Evolutionary conservation across 2,113 vertebrate species (phyloP), one percentile per base, ranked within the genome.

Genomic region (Rattus norvegicus): DNA sequence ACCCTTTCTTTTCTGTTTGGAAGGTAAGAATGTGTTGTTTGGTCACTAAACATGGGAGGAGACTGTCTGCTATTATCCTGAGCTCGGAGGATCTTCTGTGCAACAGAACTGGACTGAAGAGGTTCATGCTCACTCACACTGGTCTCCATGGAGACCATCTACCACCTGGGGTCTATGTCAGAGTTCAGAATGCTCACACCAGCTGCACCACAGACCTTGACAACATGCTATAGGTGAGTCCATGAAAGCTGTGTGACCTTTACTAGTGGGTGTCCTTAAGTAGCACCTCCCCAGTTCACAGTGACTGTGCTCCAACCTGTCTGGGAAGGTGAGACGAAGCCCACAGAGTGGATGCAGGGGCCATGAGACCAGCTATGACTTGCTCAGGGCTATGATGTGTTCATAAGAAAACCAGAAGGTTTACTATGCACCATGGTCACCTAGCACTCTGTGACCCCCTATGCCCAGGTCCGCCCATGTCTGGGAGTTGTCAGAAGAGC

Each of bases 201-300:
- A 87, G 19, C 72, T 97, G 85, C 85, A 73, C 39, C 36, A 87
- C 92, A 81, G 59, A 30, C 43, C 39, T 93, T 87, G 49, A n/a
- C 22, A 13, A 43, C 28, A 39, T 87, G 59, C 5, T 91, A 90
- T 72, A 83, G 67, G 83, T 59, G 77, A 16, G 12, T 24, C 11
- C 52, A 26, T 13, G 84, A 84, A 85, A 26, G 22, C 43, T 52
- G 61, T 88, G 69, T 61, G 61, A 90, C 33, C 65, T 92, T 72
- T 49, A 59, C 36, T 56, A 65, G 20, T 39, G 19, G 28, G 36
- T 54, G 1, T 79, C 33, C 13, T 6, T 7, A 86, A 94, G 83
- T 65, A 80, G 52, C 19, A 59, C 26, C 26, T 59, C 17, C 33
- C 65, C 56, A 30, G 69, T 24, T 26, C 70, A 61, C 2, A 95